Base-by-base conservation (phyloP, 1,140 invertebrate species). In the Wiebesia pumilae region DNA sequence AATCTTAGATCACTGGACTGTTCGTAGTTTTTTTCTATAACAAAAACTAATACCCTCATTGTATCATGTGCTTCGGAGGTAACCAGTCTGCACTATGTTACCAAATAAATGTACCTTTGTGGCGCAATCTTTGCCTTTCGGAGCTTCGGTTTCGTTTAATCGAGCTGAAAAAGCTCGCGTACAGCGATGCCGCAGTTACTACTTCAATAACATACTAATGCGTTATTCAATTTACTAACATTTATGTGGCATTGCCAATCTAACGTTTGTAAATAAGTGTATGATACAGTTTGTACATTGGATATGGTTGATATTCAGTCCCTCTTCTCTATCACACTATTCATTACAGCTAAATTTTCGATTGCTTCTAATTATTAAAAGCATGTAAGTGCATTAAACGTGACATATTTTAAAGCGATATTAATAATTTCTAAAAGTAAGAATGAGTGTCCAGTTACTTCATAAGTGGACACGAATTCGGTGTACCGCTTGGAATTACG, bases 321-420 rank as follows among this genome's bases (percentile, higher is more conserved):
- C 43, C 1, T 33, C 51, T 6, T 19, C 47, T 35, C 27, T n/a
- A n/a, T n/a, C n/a, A n/a, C n/a, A 27, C 65, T 51, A 73, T 85
- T 3, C 47, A 0, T 92, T 93, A 43, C 92, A 95, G 95, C 93
- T 27, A 62, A 24, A 4, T 62, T 27, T 62, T 27, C 58, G 14
- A 27, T 27, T 10, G 58, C 24, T 62, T 62, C 0, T 62, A 62
- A 62, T 27, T 27, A 62, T 62, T 10, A 43, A 21, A 12, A 30
- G 27, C 47, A 80, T 10, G 27, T 54, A 54, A 54, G 51, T 54
- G 19, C 51, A 27, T 47, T 10, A 27, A 67, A 43, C 21, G 35
- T 16, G 30, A 30, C 24, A 21, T 80, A 35, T 24, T 35, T 21
- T 43, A 19, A 67, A 81, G 35, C 27, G 38, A 7, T n/a, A n/a